Conservation (phyloP, 2,113 vertebrate genomes). For the Melanotaenia duboulayi region DNA sequence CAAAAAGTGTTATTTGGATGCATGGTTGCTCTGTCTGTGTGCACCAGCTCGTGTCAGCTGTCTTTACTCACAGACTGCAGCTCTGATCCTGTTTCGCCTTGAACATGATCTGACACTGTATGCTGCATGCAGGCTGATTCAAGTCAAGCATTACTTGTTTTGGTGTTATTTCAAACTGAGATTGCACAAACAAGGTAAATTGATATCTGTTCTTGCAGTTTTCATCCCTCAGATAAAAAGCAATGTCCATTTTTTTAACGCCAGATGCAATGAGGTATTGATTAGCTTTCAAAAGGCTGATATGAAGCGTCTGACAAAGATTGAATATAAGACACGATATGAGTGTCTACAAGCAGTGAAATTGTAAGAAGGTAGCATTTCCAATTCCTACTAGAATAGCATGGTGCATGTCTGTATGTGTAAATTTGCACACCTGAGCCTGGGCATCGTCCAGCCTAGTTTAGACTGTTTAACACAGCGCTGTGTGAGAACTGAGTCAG, state of each 20-base stretch:
- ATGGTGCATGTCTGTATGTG: neutral
- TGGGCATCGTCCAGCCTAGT: slow-evolving; percentile 12
- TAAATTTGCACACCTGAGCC: neutral
- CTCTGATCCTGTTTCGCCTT: neutral
- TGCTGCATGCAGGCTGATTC: neutral
- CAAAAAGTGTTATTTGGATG: neutral
- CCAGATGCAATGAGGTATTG: too few species aligned
- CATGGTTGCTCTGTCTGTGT: neutral
- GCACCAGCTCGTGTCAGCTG: neutral
- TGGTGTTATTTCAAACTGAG: neutral
- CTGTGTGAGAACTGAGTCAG: slow-evolving; percentile 58
- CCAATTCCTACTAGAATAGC: neutral
- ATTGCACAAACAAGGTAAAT: neutral
- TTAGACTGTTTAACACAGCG: slow-evolving; percentile 14
- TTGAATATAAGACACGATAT: too few species aligned
- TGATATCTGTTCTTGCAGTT: neutral
- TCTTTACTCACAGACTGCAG: neutral
- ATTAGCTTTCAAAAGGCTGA: too few species aligned
- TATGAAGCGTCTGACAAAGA: too few species aligned
- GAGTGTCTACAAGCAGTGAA: neutral
- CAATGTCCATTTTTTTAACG: too few species aligned
- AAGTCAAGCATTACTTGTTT: neutral
- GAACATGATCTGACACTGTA: neutral
- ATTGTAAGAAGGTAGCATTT: neutral
- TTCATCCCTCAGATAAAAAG: neutral